Conservation (phyloP, 1,140 invertebrate genomes). For the Dolichoris vasculosae region DNA sequence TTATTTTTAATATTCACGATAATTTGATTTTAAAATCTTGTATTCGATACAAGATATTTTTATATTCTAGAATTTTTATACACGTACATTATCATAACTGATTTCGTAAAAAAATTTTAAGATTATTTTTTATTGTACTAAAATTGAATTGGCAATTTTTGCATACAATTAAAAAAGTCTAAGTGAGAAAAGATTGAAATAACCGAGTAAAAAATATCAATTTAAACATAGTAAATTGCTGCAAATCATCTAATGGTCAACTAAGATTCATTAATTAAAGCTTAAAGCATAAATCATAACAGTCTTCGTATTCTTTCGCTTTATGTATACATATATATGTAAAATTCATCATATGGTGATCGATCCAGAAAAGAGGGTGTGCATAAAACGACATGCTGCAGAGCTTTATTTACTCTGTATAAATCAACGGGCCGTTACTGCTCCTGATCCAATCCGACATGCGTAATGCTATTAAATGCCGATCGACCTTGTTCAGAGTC, state of each 20-base stretch:
- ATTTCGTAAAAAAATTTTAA: too few species aligned
- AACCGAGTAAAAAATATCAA: too few species aligned
- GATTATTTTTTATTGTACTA: too few species aligned
- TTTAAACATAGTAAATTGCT: neutral
- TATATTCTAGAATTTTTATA: too few species aligned
- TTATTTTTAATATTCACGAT: neutral
- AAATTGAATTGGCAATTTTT: too few species aligned
- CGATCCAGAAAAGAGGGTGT: neutral
- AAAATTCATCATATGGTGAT: conserved; percentile 23
- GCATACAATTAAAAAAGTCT: too few species aligned
- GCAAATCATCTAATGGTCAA: neutral
- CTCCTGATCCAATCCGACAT: neutral
- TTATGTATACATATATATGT: too few species aligned
- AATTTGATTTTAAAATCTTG: neutral
- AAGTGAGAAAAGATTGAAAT: too few species aligned
- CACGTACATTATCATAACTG: too few species aligned
- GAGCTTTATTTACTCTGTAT: conserved; percentile 27
- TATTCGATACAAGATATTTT: too few species aligned
- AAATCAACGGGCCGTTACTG: conserved; percentile 9
- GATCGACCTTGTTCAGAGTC: conserved; percentile 40
- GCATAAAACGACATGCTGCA: neutral
- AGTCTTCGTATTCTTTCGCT: too few species aligned
- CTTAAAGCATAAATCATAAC: neutral
- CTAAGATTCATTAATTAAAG: neutral
- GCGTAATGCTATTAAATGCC: conserved; percentile 37